A percentile compares a stretch with the other conserved stretches of the same genome.
These are phyloP conservation scores for Pegoplata infirma DNA, from an alignment of 2,888 invertebrate genomes.

Conservation along the genomic window DNA sequence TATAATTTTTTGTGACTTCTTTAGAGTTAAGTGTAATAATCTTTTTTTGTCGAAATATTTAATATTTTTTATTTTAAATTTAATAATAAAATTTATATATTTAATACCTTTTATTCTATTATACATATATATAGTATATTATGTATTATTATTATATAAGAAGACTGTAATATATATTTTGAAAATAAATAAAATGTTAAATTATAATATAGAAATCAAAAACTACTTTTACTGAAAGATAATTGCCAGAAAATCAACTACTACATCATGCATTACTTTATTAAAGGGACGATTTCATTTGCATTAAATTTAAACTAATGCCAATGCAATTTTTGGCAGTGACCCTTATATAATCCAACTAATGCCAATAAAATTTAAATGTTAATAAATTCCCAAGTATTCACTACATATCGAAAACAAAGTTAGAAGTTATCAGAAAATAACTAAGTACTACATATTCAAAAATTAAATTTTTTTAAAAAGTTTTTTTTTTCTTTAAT, in stretches of 20 bases:
- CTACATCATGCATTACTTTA: too few species aligned
- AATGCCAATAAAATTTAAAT: too few species aligned
- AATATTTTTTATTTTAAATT: conserved; percentile 38
- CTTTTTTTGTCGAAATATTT: conserved; percentile 39
- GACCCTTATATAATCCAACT: too few species aligned
- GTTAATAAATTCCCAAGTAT: too few species aligned
- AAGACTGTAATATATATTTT: conserved; percentile 61
- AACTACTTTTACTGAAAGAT: background rate
- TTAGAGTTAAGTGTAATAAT: background rate
- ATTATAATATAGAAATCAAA: conserved; percentile 35
- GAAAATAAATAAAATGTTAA: conserved; percentile 59
- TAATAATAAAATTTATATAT: conserved; percentile 12
- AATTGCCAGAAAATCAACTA: too few species aligned
- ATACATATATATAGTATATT: conserved; percentile 39
- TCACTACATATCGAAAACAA: too few species aligned
- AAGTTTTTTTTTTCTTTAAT: background rate
- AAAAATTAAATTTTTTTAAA: too few species aligned
- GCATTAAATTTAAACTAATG: too few species aligned
- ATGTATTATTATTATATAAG: conserved; percentile 58
- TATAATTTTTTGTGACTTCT: conserved; percentile 21
- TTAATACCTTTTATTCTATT: conserved; percentile 36
- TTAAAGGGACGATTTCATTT: too few species aligned
- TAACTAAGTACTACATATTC: too few species aligned
- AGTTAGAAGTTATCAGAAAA: too few species aligned
- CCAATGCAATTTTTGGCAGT: too few species aligned